phyloP scores from a whole-genome alignment of 2,797 vertebrate genomes.

The Chiroxiphia lanceolata region DNA sequence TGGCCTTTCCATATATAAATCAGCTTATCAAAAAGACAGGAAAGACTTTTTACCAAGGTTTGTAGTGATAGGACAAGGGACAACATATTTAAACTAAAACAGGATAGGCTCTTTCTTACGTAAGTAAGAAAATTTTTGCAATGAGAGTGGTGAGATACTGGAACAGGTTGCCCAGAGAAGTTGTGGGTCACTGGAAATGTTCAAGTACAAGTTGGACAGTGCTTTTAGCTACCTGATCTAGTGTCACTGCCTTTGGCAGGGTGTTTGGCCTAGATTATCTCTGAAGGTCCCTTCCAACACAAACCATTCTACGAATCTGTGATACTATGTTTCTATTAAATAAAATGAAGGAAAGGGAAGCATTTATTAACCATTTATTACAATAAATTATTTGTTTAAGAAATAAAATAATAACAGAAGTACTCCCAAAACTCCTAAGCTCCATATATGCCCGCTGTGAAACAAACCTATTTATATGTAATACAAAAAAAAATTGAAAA shows the following conservation, averaged over 20 bases:
- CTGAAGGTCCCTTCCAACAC: not conserved
- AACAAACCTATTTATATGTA: not conserved
- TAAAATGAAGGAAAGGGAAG: not conserved
- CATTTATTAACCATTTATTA: not conserved
- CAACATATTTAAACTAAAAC: not conserved
- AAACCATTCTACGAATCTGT: not conserved
- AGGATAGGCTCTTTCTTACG: too few relatives aligned
- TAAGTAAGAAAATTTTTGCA: not conserved
- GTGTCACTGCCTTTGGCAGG: not conserved
- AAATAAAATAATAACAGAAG: not conserved
- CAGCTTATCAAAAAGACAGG: not conserved
- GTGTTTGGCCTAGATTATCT: not conserved
- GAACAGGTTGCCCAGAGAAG: not conserved
- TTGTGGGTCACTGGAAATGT: not conserved
- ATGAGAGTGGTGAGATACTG: not conserved
- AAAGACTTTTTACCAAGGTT: not conserved
- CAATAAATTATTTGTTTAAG: not conserved
- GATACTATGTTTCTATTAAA: not conserved
- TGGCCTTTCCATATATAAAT: not conserved
- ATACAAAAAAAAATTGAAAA: not conserved
- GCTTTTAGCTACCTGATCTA: not conserved
- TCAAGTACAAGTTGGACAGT: rapidly evolving
- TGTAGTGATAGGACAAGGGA: not conserved
- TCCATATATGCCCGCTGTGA: not conserved
- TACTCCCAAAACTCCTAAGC: not conserved